Conservation (phyloP, 2,888 invertebrate genomes). For the Scaptomyza flava region DNA sequence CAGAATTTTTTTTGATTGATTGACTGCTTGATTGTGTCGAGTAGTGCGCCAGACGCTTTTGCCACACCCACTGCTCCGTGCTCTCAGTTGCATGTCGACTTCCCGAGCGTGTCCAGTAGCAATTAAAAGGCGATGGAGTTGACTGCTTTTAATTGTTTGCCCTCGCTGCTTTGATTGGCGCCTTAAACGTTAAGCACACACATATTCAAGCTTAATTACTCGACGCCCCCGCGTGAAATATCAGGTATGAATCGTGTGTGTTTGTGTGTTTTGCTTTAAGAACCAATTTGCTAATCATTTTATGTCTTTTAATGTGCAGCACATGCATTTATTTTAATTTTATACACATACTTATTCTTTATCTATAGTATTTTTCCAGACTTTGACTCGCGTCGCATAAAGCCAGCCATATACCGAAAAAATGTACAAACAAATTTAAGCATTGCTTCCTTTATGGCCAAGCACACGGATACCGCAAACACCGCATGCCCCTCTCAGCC, state of each 20-base stretch:
- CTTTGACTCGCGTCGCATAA: conserved; percentile 30
- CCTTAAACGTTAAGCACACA: conserved; percentile 61
- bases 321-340: conserved; percentile 55
- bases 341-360: conserved; percentile 27
- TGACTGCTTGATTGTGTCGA: conserved; percentile 65
- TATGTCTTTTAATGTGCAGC: conserved; percentile 39
- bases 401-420: conserved; percentile 37
- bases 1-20: conserved; percentile 69
- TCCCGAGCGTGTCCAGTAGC: conserved; percentile 64
- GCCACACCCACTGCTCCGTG: background rate
- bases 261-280: conserved; percentile 15
- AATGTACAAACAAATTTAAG: conserved; percentile 50
- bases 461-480: conserved; percentile 18
- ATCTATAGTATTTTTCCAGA: conserved; percentile 25
- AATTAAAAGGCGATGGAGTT: conserved; percentile 66
- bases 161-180: conserved; percentile 65
- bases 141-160: conserved; percentile 71
- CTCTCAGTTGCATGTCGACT: conserved; percentile 26
- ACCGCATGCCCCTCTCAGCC: background rate
- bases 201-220: conserved; percentile 61
- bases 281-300: conserved; percentile 63
- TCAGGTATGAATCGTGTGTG: conserved; percentile 32
- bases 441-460: conserved; percentile 62
- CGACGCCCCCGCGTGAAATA: conserved; percentile 38
- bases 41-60: conserved; percentile 6